Evolutionary conservation across 1,140 invertebrate genomes (phyloP).

Genomic region (Zaprionus camerounensis): DNA sequence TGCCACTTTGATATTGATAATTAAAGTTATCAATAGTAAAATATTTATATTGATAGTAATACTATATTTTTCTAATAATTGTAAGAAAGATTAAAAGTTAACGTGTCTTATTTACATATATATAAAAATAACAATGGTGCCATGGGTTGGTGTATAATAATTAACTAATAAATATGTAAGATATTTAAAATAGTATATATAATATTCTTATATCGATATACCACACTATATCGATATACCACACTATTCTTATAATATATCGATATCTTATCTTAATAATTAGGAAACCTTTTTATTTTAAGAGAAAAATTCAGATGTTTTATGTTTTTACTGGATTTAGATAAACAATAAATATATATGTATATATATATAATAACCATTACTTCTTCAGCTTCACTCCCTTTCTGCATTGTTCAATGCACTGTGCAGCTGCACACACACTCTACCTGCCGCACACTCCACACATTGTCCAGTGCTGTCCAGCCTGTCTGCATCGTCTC

Average conservation of each 20-base stretch:
- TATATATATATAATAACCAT: neutral
- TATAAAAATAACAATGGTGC: no score
- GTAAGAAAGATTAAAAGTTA: no score
- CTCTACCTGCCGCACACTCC: neutral
- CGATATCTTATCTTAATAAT: neutral
- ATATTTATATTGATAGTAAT: no score
- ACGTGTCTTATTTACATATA: no score
- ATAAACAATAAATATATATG: neutral
- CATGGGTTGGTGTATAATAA: no score
- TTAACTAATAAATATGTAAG: no score
- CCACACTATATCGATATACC: no score
- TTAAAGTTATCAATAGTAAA: no score
- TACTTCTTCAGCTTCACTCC: neutral
- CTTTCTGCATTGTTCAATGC: neutral
- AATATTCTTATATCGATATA: neutral
- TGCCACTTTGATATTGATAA: no score
- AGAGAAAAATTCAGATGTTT: neutral
- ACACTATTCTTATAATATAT: neutral
- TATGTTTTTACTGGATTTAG: neutral
- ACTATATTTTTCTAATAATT: no score
- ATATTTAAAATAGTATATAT: neutral
- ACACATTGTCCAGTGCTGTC: neutral
- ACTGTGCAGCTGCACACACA: conserved; percentile 21
- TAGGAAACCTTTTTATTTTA: neutral
- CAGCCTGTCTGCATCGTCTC: conserved; percentile 22